Evolutionary conservation across 2,113 vertebrate species (phyloP).

Genomic region (Paracyprichromis sp.): DNA sequence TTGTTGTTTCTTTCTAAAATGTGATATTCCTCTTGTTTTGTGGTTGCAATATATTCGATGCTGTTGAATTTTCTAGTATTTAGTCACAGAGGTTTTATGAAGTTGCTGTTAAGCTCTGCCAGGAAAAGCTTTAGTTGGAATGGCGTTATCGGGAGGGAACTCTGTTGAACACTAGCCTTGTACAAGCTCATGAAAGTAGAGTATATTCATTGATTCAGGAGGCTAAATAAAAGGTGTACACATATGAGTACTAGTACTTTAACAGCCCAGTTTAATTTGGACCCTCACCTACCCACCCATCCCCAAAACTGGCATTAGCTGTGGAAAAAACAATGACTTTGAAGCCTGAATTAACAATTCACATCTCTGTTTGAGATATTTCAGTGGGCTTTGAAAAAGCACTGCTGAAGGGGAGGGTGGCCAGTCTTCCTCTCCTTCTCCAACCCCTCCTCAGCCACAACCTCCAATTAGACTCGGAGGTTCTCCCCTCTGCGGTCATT

Average conservation of each 20-base stretch:
- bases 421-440: conserved; percentile 14
- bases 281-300: conserved; percentile 6
- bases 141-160: neutral
- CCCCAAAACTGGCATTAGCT: neutral
- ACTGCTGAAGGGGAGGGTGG: conserved; percentile 44
- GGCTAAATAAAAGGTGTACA: conserved; percentile 42
- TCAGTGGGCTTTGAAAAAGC: conserved; percentile 51
- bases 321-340: conserved; percentile 22
- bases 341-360: conserved; percentile 63
- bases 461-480: conserved; percentile 61
- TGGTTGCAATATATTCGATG: neutral
- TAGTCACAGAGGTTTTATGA: conserved; percentile 3
- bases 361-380: conserved; percentile 66
- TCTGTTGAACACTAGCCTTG: neutral
- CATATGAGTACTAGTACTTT: conserved; percentile 29
- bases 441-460: conserved; percentile 52
- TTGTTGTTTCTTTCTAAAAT: neutral
- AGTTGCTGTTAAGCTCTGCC: conserved; percentile 10
- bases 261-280: conserved; percentile 30
- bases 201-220: neutral
- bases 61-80: neutral
- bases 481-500: conserved; percentile 50
- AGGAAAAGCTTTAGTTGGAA: conserved; percentile 10
- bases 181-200: neutral
- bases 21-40: neutral